Evolutionary conservation across 2,797 vertebrate genomes (phyloP).

Genomic region (Brachymystax lenok): DNA sequence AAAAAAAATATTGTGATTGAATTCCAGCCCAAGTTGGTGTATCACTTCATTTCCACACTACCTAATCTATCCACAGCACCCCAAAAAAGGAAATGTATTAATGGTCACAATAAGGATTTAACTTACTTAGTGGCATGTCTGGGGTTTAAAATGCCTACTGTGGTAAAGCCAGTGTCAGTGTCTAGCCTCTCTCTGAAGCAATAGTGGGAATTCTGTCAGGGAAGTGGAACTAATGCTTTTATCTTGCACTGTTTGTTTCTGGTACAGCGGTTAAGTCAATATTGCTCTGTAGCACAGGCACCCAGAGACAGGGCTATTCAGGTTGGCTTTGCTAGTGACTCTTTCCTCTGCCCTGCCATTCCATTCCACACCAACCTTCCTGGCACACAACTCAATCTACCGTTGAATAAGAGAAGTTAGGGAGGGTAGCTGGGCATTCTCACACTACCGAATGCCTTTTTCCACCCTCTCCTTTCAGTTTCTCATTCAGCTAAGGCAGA

Average conservation of each 20-base stretch:
- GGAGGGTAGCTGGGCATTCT: conserved; percentile 6
- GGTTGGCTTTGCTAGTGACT: conserved; percentile 44
- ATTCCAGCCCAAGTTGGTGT: neutral
- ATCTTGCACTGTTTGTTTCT: conserved; percentile 44
- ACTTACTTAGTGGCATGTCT: neutral
- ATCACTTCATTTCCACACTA: neutral
- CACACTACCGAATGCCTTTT: neutral
- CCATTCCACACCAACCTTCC: conserved; percentile 45
- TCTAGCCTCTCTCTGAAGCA: neutral
- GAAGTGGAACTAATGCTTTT: conserved; percentile 48
- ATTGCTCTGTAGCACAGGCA: conserved; percentile 18
- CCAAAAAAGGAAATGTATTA: neutral
- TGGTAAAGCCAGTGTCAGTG: neutral
- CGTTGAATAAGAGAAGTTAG: conserved; percentile 42
- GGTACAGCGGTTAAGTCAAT: conserved; percentile 42
- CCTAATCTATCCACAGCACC: neutral
- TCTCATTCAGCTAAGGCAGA: conserved; percentile 49
- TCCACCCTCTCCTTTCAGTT: conserved; percentile 27
- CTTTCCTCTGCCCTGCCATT: conserved; percentile 33
- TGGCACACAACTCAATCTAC: conserved; percentile 54
- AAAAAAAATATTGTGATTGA: neutral
- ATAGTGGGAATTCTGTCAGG: conserved; percentile 22
- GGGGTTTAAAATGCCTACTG: neutral
- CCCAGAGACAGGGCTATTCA: conserved; percentile 8
- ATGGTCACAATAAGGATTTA: neutral